Evolutionary conservation across 1,140 invertebrate genomes (phyloP).

Genomic region (Macrosteles quadrilineatus): DNA sequence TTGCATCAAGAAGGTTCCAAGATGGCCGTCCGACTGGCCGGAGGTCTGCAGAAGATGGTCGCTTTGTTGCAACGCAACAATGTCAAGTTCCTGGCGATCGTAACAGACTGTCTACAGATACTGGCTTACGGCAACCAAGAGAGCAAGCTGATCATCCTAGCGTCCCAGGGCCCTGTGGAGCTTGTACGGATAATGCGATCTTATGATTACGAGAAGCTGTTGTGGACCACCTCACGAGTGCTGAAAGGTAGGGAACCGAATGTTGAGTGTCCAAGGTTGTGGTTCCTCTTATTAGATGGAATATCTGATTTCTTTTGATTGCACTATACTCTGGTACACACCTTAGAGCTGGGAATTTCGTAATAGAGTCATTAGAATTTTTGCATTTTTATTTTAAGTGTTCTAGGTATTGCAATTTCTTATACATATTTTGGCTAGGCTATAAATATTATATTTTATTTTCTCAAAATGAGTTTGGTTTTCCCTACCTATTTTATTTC

Average conservation of each 20-base stretch:
- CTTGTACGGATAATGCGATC: conserved; percentile 96
- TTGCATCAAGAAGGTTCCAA: conserved; percentile 98
- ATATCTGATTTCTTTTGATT: too few relatives aligned
- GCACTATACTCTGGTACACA: too few relatives aligned
- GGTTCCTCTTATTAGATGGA: too few relatives aligned
- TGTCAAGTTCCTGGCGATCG: conserved; percentile 96
- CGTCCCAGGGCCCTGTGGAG: conserved; percentile 95
- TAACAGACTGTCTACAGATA: conserved; percentile 99
- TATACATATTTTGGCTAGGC: too few relatives aligned
- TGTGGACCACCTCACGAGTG: conserved; percentile 97
- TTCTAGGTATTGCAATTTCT: too few relatives aligned
- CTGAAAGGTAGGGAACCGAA: conserved; percentile 82
- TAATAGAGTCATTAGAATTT: too few relatives aligned
- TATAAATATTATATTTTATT: too few relatives aligned
- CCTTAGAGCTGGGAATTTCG: too few relatives aligned
- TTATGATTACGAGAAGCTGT: conserved; percentile 97
- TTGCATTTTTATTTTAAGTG: too few relatives aligned
- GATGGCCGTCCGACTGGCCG: conserved; percentile 94
- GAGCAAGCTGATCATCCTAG: conserved; percentile 96
- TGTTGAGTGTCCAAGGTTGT: too few relatives aligned
- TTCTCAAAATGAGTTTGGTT: too few relatives aligned
- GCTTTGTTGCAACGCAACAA: conserved; percentile 94
- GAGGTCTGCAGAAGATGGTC: conserved; percentile 99
- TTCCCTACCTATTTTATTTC: too few relatives aligned
- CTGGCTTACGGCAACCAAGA: conserved; percentile 99